Evolutionary conservation across 2,888 invertebrate genomes (phyloP).

Genomic region (Colostygia pectinataria): DNA sequence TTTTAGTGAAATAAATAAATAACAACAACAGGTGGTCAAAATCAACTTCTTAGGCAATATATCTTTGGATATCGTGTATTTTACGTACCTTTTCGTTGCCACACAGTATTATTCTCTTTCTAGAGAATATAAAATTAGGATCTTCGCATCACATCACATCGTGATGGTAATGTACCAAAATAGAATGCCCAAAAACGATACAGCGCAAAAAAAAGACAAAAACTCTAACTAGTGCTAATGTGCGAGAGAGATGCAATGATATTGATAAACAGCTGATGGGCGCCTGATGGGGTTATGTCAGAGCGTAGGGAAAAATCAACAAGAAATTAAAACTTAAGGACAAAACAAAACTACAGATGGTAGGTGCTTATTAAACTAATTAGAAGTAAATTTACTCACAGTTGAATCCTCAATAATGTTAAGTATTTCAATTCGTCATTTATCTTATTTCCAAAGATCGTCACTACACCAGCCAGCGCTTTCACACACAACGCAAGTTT

Average conservation of each 20-base stretch:
- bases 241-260: conserved; percentile 62
- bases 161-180: conserved; percentile 81
- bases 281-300: conserved; percentile 19
- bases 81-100: conserved; percentile 59
- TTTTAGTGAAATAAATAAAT: background rate
- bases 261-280: conserved; percentile 80
- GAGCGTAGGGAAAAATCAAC: background rate
- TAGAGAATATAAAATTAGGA: conserved; percentile 66
- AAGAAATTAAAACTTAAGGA: no score
- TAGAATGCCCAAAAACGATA: conserved; percentile 81
- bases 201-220: conserved; percentile 60
- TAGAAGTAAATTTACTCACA: no score
- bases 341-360: no score
- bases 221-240: conserved; percentile 51
- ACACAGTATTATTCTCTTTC: conserved; percentile 54
- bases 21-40: conserved; percentile 10
- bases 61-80: background rate
- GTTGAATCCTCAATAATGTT: conserved; percentile 17
- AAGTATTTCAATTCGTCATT: conserved; percentile 23
- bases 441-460: conserved; percentile 15
- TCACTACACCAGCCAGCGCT: conserved; percentile 5
- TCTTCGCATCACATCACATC: conserved; percentile 74
- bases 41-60: no score
- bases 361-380: no score
- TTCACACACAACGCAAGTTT: conserved; percentile 5